Evolutionary conservation across 2,888 invertebrate species (phyloP), one percentile per base, ranked within the genome.

Genomic region (Rotaria magnacalcarata): DNA sequence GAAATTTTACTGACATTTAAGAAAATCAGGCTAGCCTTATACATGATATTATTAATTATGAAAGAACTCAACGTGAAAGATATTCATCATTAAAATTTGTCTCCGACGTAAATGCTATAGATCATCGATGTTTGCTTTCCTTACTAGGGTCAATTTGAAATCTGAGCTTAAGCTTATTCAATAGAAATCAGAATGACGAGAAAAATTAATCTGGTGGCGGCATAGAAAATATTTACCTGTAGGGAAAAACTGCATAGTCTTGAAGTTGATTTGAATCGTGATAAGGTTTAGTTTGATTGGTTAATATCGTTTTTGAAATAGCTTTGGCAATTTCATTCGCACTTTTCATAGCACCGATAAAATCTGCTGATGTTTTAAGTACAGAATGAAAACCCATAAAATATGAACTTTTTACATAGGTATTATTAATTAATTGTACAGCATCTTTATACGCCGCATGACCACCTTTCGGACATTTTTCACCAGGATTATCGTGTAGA

Each of bases 351-450:
- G 96, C 95, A 58, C 93, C 93, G 87, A 95, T 95, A 91, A 94
- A 98, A 90, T 99, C 96, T 41, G 93, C 90, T 0, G 95, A 95
- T 0, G 93, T 94, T 88, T 93, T 94, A 84, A 97, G 92, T 0
- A 95, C 93, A 0, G 94, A 94, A 89, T 97, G 96, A 90, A 95
- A 98, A 0, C 95, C 94, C 96, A 96, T 96, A 89, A 96, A 95
- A 91, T 95, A 94, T 0, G 94, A 94, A 85, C 96, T 95, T 89
- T 88, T 87, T 86, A 90, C 87, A 84, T n/a, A 10, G 60, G 58
- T 85, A 87, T 87, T 85, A 84, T 58, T 86, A 87, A 80, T 50
- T 4, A 89, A 75, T 87, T 91, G 88, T 6, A 92, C 91, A 16
- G 91, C 92, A 74, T 89, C 88, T 4, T 90, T 90, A 89, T 92